Base-by-base conservation (phyloP, 2,888 invertebrate species). In the Elaeidobius kamerunicus region DNA sequence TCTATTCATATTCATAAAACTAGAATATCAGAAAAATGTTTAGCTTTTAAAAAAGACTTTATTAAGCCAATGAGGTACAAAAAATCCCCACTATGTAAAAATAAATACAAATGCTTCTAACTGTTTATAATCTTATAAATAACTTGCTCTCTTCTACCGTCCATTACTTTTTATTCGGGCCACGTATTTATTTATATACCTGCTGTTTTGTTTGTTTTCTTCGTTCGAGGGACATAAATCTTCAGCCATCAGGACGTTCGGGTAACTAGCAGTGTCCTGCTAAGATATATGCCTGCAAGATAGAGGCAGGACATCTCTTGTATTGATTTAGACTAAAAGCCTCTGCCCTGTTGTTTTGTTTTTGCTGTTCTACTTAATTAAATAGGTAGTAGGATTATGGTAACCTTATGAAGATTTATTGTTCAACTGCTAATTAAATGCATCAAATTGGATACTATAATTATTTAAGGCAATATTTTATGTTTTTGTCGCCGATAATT, bases 281-380 rank as follows among this genome's bases (percentile, higher is more conserved):
- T 63, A 68, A 71, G 70, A 71, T 70, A 69, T 69, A 71, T 69
- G 69, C 68, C 62, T 65, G 56, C 57, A 64, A 67, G 69, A 70
- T 69, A 68, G 65, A 63, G 14, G 46, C 41, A 65, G 67, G 67
- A 65, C 66, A 67, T 68, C 66, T n/a, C n/a, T 69, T 67, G 67
- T 70, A 70, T 72, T 69, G 71, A 71, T 71, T 71, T 68, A 63
- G 63, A 67, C 69, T 69, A 71, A 73, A 71, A 71, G 71, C 71
- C 65, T 65, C 63, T 63, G 63, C n/a, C 64, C 64, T 62, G 62
- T 56, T 60, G 62, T 64, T 63, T 63, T 57, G 59, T 61, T 63
- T 54, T 60, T 65, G 65, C 45, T 41, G 39, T 35, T 56, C 40
- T 44, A 50, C 39, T 56, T 56, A 56, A 56, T 56, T 52, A 56